Evolutionary conservation across 2,113 vertebrate genomes (phyloP), one percentile per base, ranked within the genome.

Genomic region (Malurus melanocephalus): DNA sequence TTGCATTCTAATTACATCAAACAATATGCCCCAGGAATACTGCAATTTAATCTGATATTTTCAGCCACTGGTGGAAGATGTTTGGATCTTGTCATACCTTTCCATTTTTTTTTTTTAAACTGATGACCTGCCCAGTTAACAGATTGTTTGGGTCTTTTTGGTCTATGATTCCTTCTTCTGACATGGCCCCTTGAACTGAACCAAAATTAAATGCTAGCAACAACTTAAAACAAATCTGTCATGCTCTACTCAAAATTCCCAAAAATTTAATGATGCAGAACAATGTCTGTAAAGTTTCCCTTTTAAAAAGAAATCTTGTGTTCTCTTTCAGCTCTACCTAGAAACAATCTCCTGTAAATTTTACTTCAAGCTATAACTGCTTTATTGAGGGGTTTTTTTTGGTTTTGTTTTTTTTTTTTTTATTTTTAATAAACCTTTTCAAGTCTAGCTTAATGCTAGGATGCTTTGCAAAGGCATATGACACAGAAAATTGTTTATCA

Each of bases 201-300:
- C 94, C 32, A 94, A 94, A 97, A 96, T 92, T 96, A 96, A 96
- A 96, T 92, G 91, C 83, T 86, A 94, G 80, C 66, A 95, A 93
- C 89, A 80, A 90, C 85, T 96, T 94, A 76, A 89, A 95, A 88
- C 59, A 95, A 94, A 96, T 96, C 83, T 88, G 92, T 95, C 94
- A 91, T 92, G 64, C 35, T 93, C 85, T 81, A 52, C 93, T 95
- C 91, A 91, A 65, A 87, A 93, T 97, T 96, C 79, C 89, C 80
- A 94, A 94, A 96, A 96, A 96, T 69, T 91, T 95, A 94, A 95
- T 96, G 93, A 88, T 96, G 87, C 91, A 92, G 93, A 93, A 94
- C 93, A 80, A 94, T 74, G 90, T 93, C 78, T 42, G 56, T 94
- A 93, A 97, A 97, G 87, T 84, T 92, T 82, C 72, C 78, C 59